Conservation (phyloP, 2,888 invertebrate species). For the Dione vanillae region DNA sequence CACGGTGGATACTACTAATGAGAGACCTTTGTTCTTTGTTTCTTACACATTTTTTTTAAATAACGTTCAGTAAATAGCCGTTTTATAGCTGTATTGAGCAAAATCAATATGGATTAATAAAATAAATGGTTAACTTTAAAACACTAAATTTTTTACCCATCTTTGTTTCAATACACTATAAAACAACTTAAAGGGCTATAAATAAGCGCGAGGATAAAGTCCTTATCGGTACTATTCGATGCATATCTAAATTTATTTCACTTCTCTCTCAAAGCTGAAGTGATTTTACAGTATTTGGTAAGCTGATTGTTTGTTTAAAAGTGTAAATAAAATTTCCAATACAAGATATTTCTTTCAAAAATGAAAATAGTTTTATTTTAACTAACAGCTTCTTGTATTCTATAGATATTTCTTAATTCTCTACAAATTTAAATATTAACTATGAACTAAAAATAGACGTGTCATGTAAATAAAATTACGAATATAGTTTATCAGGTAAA, state of each 20-base stretch:
- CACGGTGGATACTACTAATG: too few relatives aligned
- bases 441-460: too few relatives aligned
- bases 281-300: slow-evolving; percentile 7
- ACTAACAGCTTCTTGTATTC: too few relatives aligned
- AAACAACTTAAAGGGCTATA: slow-evolving; percentile 36
- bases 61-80: not conserved
- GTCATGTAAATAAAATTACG: too few relatives aligned
- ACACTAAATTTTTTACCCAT: slow-evolving; percentile 14
- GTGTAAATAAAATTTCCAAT: not conserved
- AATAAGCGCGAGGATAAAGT: slow-evolving; percentile 31
- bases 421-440: too few relatives aligned
- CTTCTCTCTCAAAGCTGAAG: slow-evolving; percentile 5
- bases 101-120: slow-evolving; percentile 7
- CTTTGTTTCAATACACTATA: slow-evolving; percentile 32
- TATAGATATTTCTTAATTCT: too few relatives aligned
- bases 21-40: not conserved
- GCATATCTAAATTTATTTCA: slow-evolving; percentile 14
- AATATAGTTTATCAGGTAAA: too few relatives aligned
- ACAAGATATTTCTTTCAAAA: not conserved
- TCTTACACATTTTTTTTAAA: too few relatives aligned
- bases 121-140: slow-evolving; percentile 10
- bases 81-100: not conserved
- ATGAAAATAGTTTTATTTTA: not conserved
- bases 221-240: slow-evolving; percentile 21
- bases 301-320: not conserved